Evolutionary conservation across 2,113 vertebrate species (phyloP).

Genomic region (Psilopsiagon aymara): DNA sequence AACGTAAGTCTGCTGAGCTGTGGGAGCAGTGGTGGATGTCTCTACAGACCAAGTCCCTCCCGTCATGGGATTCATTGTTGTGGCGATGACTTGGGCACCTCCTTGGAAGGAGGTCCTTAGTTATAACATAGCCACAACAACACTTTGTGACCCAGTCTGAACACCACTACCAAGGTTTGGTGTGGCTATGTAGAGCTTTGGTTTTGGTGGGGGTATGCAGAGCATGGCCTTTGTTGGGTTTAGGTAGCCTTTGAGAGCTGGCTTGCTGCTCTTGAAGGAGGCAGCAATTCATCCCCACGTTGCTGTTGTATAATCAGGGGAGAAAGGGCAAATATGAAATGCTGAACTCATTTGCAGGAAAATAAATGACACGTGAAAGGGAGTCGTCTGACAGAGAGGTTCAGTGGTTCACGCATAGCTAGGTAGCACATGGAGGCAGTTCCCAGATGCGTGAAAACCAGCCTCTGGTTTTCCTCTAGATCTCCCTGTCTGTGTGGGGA

Average conservation of each 20-base stretch:
- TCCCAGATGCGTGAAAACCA: background rate
- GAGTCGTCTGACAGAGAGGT: background rate
- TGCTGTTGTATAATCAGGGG: background rate
- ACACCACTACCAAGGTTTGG: background rate
- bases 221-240: background rate
- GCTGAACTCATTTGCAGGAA: background rate
- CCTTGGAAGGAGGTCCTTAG: background rate
- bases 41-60: background rate
- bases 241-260: background rate
- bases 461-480: background rate
- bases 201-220: background rate
- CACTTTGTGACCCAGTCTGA: background rate
- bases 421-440: rapidly evolving
- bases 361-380: background rate
- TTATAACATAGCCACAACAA: rapidly evolving
- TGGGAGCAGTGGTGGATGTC: background rate
- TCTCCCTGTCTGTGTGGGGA: background rate
- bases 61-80: rapidly evolving
- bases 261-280: background rate
- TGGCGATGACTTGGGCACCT: background rate
- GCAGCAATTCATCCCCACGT: background rate
- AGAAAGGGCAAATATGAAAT: background rate
- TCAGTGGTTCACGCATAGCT: background rate
- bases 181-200: rapidly evolving
- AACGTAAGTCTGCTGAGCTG: background rate